phyloP scores from a whole-genome alignment of 1,140 invertebrate genomes.

The Lepidurus couesii region DNA sequence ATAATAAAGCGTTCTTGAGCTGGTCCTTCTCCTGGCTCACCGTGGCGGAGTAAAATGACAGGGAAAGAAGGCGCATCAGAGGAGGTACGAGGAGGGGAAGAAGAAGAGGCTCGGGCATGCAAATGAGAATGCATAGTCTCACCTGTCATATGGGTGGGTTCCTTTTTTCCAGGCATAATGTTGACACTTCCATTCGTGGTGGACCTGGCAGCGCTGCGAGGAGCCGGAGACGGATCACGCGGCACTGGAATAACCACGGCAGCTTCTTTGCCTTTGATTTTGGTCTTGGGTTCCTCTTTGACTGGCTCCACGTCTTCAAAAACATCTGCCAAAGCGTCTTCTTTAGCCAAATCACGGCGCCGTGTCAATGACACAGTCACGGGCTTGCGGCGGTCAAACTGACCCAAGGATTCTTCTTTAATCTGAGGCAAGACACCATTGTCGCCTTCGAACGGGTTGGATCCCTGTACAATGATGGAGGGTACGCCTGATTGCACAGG shows the following conservation, averaged over 20 bases:
- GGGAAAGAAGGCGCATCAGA: conserved; percentile 22
- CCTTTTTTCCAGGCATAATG: not conserved
- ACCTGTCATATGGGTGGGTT: conserved; percentile 21
- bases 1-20: not conserved
- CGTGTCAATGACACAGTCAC: conserved; percentile 15
- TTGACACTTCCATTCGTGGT: not conserved
- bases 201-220: not conserved
- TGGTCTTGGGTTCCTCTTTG: conserved; percentile 12
- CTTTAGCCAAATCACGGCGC: conserved; percentile 19
- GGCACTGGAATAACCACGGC: not conserved
- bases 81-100: conserved; percentile 22
- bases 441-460: not conserved
- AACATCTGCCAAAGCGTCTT: not conserved
- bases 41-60: conserved; percentile 5
- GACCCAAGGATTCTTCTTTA: conserved; percentile 2
- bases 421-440: not conserved
- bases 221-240: conserved; percentile 1
- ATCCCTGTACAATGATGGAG: conserved; percentile 30
- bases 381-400: conserved; percentile 25
- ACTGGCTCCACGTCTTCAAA: conserved; percentile 14
- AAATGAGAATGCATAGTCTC: conserved; percentile 26
- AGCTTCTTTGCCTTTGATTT: conserved; percentile 25
- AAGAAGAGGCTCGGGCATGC: conserved; percentile 23
- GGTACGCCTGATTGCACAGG: conserved; percentile 24
- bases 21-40: not conserved